Base-by-base conservation (phyloP, 2,888 invertebrate genomes). In the Cataglyphis livida region DNA sequence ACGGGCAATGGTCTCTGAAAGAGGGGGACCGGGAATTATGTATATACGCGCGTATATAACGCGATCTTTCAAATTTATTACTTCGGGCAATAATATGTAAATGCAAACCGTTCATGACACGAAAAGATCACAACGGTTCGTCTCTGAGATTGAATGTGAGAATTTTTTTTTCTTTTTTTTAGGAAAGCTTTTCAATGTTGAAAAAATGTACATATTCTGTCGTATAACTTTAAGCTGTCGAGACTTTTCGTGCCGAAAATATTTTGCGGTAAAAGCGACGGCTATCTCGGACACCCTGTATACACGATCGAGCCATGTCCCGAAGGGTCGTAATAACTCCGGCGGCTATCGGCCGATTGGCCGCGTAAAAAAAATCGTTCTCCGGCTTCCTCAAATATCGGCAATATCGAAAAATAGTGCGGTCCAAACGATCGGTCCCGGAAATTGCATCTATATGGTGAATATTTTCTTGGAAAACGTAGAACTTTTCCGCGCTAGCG, bases 271-370 rank as follows among this genome's bases (percentile, higher is more conserved):
- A 57, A 76, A 66, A 57, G n/a, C n/a, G 54, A 66, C 12, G 76
- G 28, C 41, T 57, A n/a, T 21, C 54, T 65, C 28, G 76, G 38
- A 76, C 66, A 66, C 28, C 57, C 54, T 54, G 28, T 76, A 65
- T 44, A 51, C 51, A 51, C n/a, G 28, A n/a, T 9, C 38, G 51
- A 25, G 4, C 38, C 9, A 54, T 25, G 10, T 65, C 28, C 54
- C 54, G 54, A 54, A 76, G 38, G 76, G 9, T 41, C 66, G 38
- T 57, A 76, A 76, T 76, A 76, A 76, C 54, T 41, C 25, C 51
- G 28, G 32, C 61, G 32, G 57, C 74, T 71, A 84, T 85, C 84
- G 76, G 73, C 59, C n/a, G 54, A 18, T 61, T 35, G 35, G 62
- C 38, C 57, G 73, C 38, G 73, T 70, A 73, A 81, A 81, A 35